Evolutionary conservation across 2,797 vertebrate species (phyloP).

Genomic region (Peromyscus attwateri): DNA sequence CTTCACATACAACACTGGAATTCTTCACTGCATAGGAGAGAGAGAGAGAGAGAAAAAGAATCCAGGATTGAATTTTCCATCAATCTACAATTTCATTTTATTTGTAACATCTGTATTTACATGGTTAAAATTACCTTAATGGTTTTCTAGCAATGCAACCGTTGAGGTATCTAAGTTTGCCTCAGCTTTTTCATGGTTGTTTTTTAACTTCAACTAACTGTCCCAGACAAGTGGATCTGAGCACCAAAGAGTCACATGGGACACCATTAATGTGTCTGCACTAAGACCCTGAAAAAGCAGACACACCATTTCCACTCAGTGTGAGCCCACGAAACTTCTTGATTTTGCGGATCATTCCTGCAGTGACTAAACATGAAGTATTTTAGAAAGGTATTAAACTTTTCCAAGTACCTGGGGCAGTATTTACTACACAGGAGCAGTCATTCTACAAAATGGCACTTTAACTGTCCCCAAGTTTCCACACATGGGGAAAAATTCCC

Average conservation of each 20-base stretch:
- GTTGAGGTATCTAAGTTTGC: not conserved
- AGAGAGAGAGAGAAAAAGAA: not conserved
- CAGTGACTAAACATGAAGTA: slow-evolving; percentile 15
- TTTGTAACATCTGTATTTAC: slow-evolving; percentile 21
- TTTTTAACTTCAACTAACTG: not conserved
- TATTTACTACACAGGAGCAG: not conserved
- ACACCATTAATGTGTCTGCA: not conserved
- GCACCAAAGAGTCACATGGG: rapidly evolving
- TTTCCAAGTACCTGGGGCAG: slow-evolving; percentile 26
- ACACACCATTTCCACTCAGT: not conserved
- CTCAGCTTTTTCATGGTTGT: not conserved
- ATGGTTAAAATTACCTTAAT: not conserved
- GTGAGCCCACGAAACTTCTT: slow-evolving; percentile 11
- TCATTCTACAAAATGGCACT: slow-evolving; percentile 53
- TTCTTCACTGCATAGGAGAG: not conserved
- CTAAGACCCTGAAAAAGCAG: not conserved
- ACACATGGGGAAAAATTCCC: not conserved
- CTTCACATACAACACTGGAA: not conserved
- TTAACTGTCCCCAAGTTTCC: slow-evolving; percentile 6
- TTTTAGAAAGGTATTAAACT: slow-evolving; percentile 14
- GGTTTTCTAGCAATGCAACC: not conserved
- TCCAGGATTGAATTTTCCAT: not conserved
- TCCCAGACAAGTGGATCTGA: not conserved
- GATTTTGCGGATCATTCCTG: slow-evolving; percentile 11
- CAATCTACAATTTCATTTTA: not conserved